phyloP scores from a whole-genome alignment of 1,140 invertebrate genomes.

The Asbolus verrucosus region DNA sequence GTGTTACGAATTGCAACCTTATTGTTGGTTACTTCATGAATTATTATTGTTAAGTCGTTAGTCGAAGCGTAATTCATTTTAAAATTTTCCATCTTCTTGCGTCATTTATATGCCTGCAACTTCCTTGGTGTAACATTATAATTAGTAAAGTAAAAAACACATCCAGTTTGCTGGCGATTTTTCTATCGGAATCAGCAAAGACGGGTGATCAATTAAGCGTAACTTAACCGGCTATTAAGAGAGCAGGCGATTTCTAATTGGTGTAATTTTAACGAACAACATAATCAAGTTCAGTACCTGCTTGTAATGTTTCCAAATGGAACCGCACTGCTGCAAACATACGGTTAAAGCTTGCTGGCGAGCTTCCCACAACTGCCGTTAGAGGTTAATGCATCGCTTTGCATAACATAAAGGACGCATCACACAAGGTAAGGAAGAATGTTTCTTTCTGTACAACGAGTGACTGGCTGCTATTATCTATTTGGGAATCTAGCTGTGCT shows the following conservation, averaged over 20 bases:
- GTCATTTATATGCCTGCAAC: no score
- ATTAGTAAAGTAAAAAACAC: no score
- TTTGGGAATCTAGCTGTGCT: no score
- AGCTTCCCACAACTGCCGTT: conserved; percentile 28
- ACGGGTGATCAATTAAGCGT: conserved; percentile 14
- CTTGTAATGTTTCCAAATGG: conserved; percentile 26
- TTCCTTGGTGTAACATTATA: no score
- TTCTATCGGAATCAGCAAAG: not conserved
- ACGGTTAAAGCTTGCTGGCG: not conserved
- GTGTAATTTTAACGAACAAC: conserved; percentile 34
- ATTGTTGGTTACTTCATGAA: no score
- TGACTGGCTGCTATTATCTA: no score
- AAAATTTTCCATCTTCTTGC: no score
- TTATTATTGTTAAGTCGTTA: no score
- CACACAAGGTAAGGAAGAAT: not conserved
- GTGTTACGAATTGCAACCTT: no score
- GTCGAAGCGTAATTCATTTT: no score
- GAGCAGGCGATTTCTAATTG: conserved; percentile 18
- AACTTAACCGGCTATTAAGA: conserved; percentile 9
- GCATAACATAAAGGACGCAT: conserved; percentile 20
- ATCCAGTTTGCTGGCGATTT: no score
- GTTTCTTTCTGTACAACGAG: not conserved
- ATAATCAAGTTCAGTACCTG: conserved; percentile 4
- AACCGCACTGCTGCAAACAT: conserved; percentile 18
- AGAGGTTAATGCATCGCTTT: conserved; percentile 37